Conservation (phyloP, 1,140 invertebrate species). For the Heliconius hewitsoni region DNA sequence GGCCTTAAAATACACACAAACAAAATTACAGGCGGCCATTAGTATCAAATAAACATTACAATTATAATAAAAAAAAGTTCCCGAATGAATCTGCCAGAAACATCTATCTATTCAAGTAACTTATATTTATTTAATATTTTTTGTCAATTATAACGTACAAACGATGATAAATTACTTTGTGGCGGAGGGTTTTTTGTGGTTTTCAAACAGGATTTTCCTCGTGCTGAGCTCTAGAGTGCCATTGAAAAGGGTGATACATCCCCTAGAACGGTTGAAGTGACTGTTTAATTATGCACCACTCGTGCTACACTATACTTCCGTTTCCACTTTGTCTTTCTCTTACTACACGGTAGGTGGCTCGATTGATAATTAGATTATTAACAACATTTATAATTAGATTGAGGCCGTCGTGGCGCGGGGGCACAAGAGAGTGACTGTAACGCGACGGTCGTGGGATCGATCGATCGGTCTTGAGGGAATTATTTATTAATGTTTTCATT, state of each 20-base stretch:
- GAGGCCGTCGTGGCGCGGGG: no score
- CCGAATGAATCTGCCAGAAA: neutral
- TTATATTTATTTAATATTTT: neutral
- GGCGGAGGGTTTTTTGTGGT: constrained; percentile 11
- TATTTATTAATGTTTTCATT: no score
- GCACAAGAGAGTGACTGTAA: no score
- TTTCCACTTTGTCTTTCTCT: constrained; percentile 4
- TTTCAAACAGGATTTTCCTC: constrained; percentile 24
- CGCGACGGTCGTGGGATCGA: no score
- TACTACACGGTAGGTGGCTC: neutral
- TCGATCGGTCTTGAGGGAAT: no score
- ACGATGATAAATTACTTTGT: constrained; percentile 8
- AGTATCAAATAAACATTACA: neutral
- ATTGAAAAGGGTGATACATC: constrained; percentile 33
- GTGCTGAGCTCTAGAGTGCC: constrained; percentile 19
- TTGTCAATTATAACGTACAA: constrained; percentile 1
- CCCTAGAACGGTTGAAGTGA: constrained; percentile 12
- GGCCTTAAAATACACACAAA: no score
- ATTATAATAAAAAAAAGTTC: neutral
- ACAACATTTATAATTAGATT: neutral
- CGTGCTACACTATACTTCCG: neutral
- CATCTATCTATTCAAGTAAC: neutral
- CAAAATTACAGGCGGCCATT: no score
- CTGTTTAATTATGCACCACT: constrained; percentile 36
- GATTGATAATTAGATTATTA: neutral